Evolutionary conservation across 2,113 vertebrate genomes (phyloP).

Genomic region (Pedionomus torquatus): DNA sequence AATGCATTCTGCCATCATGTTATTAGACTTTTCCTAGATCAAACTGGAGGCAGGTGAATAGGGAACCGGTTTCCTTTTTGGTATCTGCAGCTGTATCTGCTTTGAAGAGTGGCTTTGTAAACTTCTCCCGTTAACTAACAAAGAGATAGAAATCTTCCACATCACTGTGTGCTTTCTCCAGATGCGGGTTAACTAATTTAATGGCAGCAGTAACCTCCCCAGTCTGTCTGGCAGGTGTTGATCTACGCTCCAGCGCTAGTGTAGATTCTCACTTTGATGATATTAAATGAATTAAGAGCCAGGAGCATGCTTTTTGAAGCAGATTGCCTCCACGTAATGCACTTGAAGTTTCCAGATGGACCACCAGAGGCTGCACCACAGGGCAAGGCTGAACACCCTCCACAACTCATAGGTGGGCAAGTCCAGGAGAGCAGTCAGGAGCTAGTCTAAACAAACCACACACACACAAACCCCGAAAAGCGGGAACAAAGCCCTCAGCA

Average conservation of each 20-base stretch:
- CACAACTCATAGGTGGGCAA: background rate
- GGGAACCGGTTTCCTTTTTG: slow-evolving; percentile 7
- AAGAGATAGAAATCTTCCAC: slow-evolving; percentile 48
- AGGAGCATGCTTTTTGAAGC: background rate
- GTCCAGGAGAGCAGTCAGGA: background rate
- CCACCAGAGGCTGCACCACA: background rate
- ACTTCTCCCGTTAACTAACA: slow-evolving; percentile 30
- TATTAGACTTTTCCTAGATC: background rate
- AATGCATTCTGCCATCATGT: background rate
- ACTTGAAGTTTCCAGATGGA: background rate
- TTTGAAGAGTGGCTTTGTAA: slow-evolving; percentile 44
- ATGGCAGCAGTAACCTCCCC: background rate
- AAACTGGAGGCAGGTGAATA: background rate
- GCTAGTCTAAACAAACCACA: background rate
- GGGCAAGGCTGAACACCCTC: background rate
- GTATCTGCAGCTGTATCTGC: background rate
- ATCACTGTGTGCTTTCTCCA: background rate
- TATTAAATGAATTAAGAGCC: background rate
- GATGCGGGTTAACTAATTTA: slow-evolving; percentile 22
- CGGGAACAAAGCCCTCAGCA: background rate
- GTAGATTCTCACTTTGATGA: background rate
- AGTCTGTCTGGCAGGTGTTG: slow-evolving; percentile 46
- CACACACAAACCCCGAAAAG: background rate
- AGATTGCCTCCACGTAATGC: background rate
- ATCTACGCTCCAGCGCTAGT: background rate